phyloP scores from a whole-genome alignment of 2,888 invertebrate genomes.

The Megalurothrips usitatus region DNA sequence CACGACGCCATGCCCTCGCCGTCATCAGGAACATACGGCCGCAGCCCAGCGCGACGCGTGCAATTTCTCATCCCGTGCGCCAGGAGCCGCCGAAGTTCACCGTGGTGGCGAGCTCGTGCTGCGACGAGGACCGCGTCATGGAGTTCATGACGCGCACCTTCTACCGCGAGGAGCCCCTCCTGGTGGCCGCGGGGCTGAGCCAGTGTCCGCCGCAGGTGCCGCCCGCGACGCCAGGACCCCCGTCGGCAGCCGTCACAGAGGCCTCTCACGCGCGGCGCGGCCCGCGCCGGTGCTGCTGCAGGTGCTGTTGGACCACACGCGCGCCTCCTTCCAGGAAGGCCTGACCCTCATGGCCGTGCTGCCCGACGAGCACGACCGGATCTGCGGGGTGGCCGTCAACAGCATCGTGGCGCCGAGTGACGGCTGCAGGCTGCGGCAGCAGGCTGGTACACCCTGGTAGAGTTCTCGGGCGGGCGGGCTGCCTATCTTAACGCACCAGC shows the following conservation, averaged over 20 bases:
- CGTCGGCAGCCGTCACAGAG: background rate
- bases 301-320: conserved; percentile 5
- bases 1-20: too few relatives aligned
- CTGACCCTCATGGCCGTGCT: background rate
- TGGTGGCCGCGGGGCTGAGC: conserved; percentile 5
- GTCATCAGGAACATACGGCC: too few relatives aligned
- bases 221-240: background rate
- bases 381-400: conserved; percentile 19
- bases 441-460: conserved; percentile 5
- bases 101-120: background rate
- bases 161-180: conserved; percentile 7
- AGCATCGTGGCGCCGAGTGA: background rate
- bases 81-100: background rate
- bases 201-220: background rate
- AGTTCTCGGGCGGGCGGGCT: too few relatives aligned
- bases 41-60: too few relatives aligned
- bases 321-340: background rate
- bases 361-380: background rate
- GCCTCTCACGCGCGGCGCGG: background rate
- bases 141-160: conserved; percentile 3
- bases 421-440: conserved; percentile 8
- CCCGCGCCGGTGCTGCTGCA: background rate
- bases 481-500: too few relatives aligned
- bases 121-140: conserved; percentile 11
- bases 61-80: background rate